A percentile compares a stretch with the other conserved stretches of the same genome.
These are phyloP conservation scores for Lepidonotus clava DNA, from an alignment of 2,888 invertebrate genomes.

Conservation along the genomic window DNA sequence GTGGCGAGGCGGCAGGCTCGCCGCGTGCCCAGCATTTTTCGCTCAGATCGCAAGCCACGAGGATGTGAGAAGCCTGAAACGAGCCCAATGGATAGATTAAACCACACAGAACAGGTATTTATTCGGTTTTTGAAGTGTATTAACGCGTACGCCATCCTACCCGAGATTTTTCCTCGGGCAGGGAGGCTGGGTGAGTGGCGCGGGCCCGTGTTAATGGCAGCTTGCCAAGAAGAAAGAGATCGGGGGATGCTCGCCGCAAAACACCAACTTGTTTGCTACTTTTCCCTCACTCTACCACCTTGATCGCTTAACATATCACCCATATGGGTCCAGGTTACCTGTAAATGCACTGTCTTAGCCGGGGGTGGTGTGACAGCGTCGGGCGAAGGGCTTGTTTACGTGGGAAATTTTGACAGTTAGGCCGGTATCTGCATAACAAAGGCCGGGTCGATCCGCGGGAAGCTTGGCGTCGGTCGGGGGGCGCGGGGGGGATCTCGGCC, in stretches of 20 bases:
- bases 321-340: neutral
- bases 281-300: neutral
- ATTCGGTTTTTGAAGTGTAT: neutral
- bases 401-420: slow-evolving; percentile 49
- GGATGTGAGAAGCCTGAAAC: neutral
- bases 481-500: neutral
- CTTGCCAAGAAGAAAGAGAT: slow-evolving; percentile 53
- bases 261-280: neutral
- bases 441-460: slow-evolving; percentile 49
- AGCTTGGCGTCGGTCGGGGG: neutral
- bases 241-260: neutral
- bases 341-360: neutral
- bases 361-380: neutral
- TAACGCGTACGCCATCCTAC: neutral
- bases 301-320: neutral
- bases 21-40: slow-evolving; percentile 20
- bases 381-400: slow-evolving; percentile 21
- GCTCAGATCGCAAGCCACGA: neutral
- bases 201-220: slow-evolving; percentile 5
- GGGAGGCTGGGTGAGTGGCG: neutral
- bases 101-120: neutral
- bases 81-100: neutral
- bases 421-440: slow-evolving; percentile 50
- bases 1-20: neutral
- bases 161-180: neutral